Evolutionary conservation across 2,797 vertebrate species (phyloP).

Genomic region (Agapornis canus): DNA sequence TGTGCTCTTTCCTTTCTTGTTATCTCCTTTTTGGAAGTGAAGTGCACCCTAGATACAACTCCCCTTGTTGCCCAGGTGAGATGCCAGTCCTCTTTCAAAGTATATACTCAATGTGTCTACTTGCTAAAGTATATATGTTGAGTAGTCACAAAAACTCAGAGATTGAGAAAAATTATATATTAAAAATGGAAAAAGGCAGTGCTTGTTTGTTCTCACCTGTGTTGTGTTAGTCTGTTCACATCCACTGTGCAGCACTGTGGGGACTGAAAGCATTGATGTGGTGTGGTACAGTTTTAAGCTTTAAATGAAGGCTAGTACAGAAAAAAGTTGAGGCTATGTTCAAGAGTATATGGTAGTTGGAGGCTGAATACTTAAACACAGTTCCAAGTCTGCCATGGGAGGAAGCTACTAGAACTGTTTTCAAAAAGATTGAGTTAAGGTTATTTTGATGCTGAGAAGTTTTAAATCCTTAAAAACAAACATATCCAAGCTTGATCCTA

Average conservation of each 20-base stretch:
- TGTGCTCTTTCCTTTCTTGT: not conserved
- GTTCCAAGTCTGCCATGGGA: not conserved
- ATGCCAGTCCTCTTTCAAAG: not conserved
- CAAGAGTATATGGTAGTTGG: not conserved
- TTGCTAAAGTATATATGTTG: not conserved
- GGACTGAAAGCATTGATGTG: not conserved
- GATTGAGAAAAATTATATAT: not conserved
- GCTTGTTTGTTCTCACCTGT: not conserved
- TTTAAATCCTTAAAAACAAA: not conserved
- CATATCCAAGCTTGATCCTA: not conserved
- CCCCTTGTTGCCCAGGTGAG: not conserved
- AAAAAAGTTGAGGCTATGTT: not conserved
- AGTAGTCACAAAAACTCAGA: not conserved
- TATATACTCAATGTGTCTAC: not conserved
- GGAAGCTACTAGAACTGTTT: not conserved
- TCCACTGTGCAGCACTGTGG: not conserved
- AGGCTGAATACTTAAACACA: not conserved
- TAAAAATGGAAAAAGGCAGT: not conserved
- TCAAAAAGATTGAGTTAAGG: not conserved
- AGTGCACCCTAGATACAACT: not conserved
- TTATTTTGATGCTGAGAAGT: not conserved
- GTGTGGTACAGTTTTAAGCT: not conserved
- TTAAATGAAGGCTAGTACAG: not conserved
- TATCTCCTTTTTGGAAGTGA: not conserved
- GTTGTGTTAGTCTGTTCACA: not conserved